Evolutionary conservation across 1,140 invertebrate genomes (phyloP), one percentile per base, ranked within the genome.

Genomic region (Formica selysi): DNA sequence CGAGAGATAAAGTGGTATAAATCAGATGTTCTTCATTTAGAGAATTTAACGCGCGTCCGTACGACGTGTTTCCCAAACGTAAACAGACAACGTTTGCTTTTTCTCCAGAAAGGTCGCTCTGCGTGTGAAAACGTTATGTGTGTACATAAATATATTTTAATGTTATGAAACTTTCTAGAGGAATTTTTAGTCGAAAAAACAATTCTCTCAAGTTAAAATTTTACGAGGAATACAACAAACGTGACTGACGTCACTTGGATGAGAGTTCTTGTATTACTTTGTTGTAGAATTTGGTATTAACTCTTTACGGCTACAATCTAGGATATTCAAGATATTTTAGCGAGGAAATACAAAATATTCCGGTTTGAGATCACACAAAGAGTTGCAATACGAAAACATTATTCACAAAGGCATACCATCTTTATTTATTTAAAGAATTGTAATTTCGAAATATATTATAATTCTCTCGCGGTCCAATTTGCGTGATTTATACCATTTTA

Each of bases 1-100:
- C 68, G 68, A 74, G 79, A 74, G 79, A 83, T 74, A 83, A 83
- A 83, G 68, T 83, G 29, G 68, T 61, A 83, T 83, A 83, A 83
- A 83, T 83, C 79, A 74, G 68, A 83, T 61, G 51, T 71, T 57
- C 76, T 70, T 83, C 79, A 83, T 83, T 83, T 83, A 83, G 68
- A 83, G 38, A 83, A 83, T 83, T 83, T 73, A 83, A 73, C 68
- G 29, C 79, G 79, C 79, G 68, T 74, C 68, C 79, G 26, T 29
- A 7, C 79, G 51, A 74, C 68, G 38, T 61, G 68, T 64, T 44
- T 61, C 59, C 79, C 68, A 83, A 73, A 61, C 79, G 57, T 26
- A 74, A 81, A 59, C 68, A n/a, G 68, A 3, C 13, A 38, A 26
- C n/a, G 32, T 57, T 16, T 29, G 7, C 51, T 70, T 38, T 51